A percentile compares a stretch with the other conserved stretches of the same genome.
Conservation (phyloP, 2,797 vertebrate species). For the Tangara arthus region DNA sequence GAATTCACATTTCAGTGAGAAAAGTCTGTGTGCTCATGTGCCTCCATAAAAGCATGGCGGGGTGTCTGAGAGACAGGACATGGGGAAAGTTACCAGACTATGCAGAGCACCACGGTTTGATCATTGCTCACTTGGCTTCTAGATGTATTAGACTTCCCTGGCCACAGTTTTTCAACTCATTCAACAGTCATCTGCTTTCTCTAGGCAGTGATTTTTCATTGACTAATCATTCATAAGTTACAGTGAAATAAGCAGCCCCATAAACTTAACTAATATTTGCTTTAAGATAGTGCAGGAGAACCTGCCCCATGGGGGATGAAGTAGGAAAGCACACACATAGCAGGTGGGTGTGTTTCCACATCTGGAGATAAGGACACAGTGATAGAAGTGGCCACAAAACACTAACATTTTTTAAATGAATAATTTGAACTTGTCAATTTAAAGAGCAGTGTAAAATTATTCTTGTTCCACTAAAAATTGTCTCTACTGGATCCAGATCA, state of each 20-base stretch:
- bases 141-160: not conserved
- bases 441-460: not conserved
- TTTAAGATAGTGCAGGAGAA: conserved; percentile 11
- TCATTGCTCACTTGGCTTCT: not conserved
- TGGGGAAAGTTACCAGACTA: not conserved
- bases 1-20: not conserved
- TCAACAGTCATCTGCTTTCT: not conserved
- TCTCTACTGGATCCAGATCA: not conserved
- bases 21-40: not conserved
- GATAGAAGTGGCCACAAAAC: not conserved
- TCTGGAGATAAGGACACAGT: not conserved
- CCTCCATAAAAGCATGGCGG: not conserved
- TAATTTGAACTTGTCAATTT: not conserved
- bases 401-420: not conserved
- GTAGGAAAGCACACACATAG: not conserved
- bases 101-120: not conserved
- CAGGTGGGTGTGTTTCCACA: not conserved
- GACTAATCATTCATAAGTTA: conserved; percentile 56
- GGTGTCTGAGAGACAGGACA: not conserved
- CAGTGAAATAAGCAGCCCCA: conserved; percentile 4
- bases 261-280: conserved; percentile 53
- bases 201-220: conserved; percentile 11
- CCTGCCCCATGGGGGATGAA: not conserved
- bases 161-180: not conserved
- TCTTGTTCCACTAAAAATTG: not conserved